Evolutionary conservation across 2,113 vertebrate genomes (phyloP), one percentile per base, ranked within the genome.

Genomic region (Sitta europaea): DNA sequence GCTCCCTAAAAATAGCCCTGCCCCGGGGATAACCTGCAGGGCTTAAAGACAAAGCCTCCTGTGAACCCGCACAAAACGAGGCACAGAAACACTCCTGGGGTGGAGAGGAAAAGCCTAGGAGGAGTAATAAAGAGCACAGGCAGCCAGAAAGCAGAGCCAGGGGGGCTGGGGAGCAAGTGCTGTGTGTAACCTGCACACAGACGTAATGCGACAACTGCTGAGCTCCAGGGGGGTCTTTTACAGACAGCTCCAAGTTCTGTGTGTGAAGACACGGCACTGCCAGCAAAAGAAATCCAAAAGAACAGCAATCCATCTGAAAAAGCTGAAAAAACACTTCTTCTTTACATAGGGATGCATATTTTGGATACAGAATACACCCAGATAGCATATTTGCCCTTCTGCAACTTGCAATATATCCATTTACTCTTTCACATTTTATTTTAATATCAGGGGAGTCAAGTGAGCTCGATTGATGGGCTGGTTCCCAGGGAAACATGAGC

Each of bases 401-500:
- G 24, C 20, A 10, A 11, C 14, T 27, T 53, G 63, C 55, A 86
- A 23, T 40, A 2, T 14, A 63, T n/a, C 63, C 51, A 33, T 75
- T 94, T 71, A 43, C 42, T 80, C 75, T 90, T 86, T 80, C 75
- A 42, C 72, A 43, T 96, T 94, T 90, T 36, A 43, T 80, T 95
- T 92, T 90, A 96, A 93, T 93, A 88, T 72, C 83, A 85, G 66
- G 73, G 75, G 82, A 95, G 68, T 81, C 72, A 29, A 86, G 70
- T 6, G 55, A 90, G 55, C 82, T 84, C 8, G 2, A 90, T 2
- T 92, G 96, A 93, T 10, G 0, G 75, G 88, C 90, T 96, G 78
- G 96, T 97, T 97, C 96, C 96, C 96, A 94, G 90, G 96, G 96
- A 93, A 96, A 97, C 96, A 63, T 21, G 42, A 90, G 90, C 90